Base-by-base conservation (phyloP, 2,888 invertebrate species). In the Cinara cedri region DNA sequence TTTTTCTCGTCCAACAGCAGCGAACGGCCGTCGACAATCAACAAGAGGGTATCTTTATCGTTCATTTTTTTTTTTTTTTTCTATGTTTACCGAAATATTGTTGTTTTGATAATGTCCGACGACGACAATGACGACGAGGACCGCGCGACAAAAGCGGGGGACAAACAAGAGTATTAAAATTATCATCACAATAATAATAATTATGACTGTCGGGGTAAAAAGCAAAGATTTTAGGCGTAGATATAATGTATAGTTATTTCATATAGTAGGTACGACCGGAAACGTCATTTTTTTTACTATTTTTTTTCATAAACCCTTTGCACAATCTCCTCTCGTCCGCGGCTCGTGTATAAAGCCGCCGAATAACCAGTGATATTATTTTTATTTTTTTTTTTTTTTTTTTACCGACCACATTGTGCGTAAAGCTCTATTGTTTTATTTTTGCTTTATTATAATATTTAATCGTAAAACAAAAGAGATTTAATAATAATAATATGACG, bases 221-320 rank as follows among this genome's bases (percentile, higher is more conserved):
- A 57, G 44, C 16, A 71, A n/a, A 44, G 44, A 57, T 57, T 71
- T 24, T 72, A 60, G 49, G 72, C 51, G 42, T 16, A 71, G 44
- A 65, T 65, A 65, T 65, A 34, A n/a, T 16, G 21, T 55, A 55
- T 55, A n/a, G n/a, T n/a, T n/a, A n/a, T n/a, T n/a, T n/a, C n/a
- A n/a, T n/a, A n/a, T n/a, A n/a, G n/a, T 54, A 54, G 42, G 34
- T 62, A 74, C 51, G 51, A 63, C 63, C 60, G 72, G 72, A 72
- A 72, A 72, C 63, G 34, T 72, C 46, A 13, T 46, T 46, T 13
- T 46, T 46, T 54, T 54, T 54, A n/a, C n/a, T n/a, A n/a, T n/a
- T 54, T 54, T 54, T 54, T n/a, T 44, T 65, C 44, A 4, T 14
- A 42, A 49, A 62, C 62, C 72, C 62, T 62, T 51, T 57, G 49